These are phyloP conservation scores for Labia minor DNA, from an alignment of 2,888 invertebrate genomes.

Conservation along the genomic window DNA sequence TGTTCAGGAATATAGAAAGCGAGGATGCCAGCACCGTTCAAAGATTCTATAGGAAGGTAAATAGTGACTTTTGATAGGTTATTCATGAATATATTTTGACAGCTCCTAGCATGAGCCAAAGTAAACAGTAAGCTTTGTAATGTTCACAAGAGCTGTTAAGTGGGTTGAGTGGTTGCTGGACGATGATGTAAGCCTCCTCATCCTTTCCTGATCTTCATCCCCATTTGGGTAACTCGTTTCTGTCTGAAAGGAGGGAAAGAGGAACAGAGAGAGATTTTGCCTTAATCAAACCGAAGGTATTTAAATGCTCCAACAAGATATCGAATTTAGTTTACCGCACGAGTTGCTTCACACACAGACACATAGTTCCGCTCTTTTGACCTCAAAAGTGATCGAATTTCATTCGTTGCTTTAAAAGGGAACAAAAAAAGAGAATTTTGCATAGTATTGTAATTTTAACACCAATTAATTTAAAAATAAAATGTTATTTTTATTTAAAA, in stretches of 20 bases:
- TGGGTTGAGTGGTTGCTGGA: neutral
- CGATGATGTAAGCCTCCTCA: neutral
- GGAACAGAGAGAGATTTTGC: neutral
- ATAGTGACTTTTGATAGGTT: too few relatives aligned
- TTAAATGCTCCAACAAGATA: conserved; percentile 13
- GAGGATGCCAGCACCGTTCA: too few relatives aligned
- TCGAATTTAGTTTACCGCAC: conserved; percentile 8
- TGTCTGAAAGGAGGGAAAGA: neutral
- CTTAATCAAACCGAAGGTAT: conserved; percentile 13
- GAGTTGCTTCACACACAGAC: conserved; percentile 1
- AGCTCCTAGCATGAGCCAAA: neutral
- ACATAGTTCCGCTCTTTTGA: conserved; percentile 3
- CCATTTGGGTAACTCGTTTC: neutral
- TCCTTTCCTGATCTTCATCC: neutral
- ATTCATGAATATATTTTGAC: too few relatives aligned
- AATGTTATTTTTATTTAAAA: too few relatives aligned
- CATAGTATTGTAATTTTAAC: neutral
- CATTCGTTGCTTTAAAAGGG: neutral
- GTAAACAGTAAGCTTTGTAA: conserved; percentile 3
- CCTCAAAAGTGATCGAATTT: conserved; percentile 13
- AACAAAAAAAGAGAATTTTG: neutral
- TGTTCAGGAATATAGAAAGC: too few relatives aligned
- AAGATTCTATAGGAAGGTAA: too few relatives aligned
- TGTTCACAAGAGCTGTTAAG: neutral
- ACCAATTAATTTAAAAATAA: neutral